Percentiles rank a stretch among this genome's conserved stretches.
Conservation (phyloP, 2,113 vertebrate species). For the Chamaea fasciata region DNA sequence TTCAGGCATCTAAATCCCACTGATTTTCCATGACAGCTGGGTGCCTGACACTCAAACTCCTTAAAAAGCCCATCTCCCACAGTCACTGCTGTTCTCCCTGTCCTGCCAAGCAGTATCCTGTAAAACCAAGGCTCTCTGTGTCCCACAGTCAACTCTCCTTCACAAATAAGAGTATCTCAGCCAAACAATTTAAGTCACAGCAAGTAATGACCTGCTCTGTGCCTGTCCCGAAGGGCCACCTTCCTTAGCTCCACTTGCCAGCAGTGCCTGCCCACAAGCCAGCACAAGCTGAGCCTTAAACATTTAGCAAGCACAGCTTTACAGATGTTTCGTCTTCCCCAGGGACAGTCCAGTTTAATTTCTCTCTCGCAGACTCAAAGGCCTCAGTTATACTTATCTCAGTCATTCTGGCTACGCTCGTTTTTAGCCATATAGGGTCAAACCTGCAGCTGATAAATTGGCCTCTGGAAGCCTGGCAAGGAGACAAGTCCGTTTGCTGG, state of each 20-base stretch:
- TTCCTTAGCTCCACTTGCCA: background rate
- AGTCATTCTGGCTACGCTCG: constrained; percentile 30
- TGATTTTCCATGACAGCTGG: constrained; percentile 21
- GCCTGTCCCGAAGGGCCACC: background rate
- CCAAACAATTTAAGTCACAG: background rate
- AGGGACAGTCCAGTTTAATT: constrained; percentile 49
- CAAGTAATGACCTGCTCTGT: background rate
- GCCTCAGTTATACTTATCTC: constrained; percentile 57
- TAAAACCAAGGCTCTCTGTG: background rate
- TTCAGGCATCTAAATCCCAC: constrained; percentile 22
- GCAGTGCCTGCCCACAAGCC: background rate
- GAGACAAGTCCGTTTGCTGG: constrained; percentile 51
- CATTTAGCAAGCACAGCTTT: background rate
- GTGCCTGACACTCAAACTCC: background rate
- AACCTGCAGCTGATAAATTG: constrained; percentile 61
- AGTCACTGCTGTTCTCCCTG: background rate
- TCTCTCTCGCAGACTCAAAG: constrained; percentile 39
- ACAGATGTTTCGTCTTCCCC: constrained; percentile 48
- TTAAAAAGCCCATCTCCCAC: background rate
- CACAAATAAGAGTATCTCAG: background rate
- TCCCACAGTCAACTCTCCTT: background rate
- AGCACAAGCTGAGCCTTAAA: background rate
- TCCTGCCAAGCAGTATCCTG: background rate
- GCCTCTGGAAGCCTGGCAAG: constrained; percentile 51
- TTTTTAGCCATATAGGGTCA: constrained; percentile 54